Evolutionary conservation across 2,888 invertebrate species (phyloP).

Genomic region (Leptinotarsa haldemani): DNA sequence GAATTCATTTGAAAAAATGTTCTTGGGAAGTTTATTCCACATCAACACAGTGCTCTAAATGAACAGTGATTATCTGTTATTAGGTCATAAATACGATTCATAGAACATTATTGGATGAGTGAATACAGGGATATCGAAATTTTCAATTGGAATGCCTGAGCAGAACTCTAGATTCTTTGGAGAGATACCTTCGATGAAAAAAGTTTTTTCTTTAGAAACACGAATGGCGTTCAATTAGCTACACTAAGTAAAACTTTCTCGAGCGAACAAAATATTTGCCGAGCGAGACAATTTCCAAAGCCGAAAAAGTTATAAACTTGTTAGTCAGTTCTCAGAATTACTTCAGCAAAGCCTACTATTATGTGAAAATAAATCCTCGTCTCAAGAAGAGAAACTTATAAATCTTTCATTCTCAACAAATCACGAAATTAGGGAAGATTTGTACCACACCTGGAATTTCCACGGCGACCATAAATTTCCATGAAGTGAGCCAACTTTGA

Average conservation of each 20-base stretch:
- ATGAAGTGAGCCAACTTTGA: constrained; percentile 28
- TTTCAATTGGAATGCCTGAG: too few relatives aligned
- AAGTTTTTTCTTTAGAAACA: not conserved
- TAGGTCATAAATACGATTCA: too few relatives aligned
- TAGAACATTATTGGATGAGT: too few relatives aligned
- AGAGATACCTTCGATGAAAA: not conserved
- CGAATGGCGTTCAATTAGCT: constrained; percentile 7
- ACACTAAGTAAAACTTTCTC: not conserved
- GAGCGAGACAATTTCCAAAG: constrained; percentile 14
- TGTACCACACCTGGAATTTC: constrained; percentile 43
- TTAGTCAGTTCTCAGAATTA: constrained; percentile 9
- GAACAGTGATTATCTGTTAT: too few relatives aligned
- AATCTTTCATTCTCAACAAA: constrained; percentile 44
- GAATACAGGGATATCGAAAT: too few relatives aligned
- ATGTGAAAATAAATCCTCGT: constrained; percentile 40
- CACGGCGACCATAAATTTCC: constrained; percentile 41
- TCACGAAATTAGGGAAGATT: constrained; percentile 45
- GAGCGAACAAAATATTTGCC: not conserved
- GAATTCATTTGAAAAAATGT: too few relatives aligned
- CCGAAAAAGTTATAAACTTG: constrained; percentile 21
- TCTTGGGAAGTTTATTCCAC: too few relatives aligned
- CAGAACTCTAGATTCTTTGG: not conserved
- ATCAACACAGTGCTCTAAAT: too few relatives aligned
- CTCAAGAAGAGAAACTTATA: constrained; percentile 39
- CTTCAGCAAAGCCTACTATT: constrained; percentile 33